phyloP scores from a whole-genome alignment of 2,888 invertebrate genomes.

The Orgyia antiqua region DNA sequence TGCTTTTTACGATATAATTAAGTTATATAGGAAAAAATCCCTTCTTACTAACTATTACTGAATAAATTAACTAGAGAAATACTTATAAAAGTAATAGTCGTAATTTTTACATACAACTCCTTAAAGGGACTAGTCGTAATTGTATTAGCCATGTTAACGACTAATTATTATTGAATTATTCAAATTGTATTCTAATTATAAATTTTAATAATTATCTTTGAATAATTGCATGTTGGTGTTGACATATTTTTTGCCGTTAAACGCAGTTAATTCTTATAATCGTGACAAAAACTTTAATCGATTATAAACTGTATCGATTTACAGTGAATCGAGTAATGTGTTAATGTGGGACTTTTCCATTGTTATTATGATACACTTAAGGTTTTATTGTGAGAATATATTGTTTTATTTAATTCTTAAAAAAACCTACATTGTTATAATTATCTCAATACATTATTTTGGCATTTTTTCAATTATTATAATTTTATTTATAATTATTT shows the following conservation, averaged over 20 bases:
- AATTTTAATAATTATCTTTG: slow-evolving; percentile 16
- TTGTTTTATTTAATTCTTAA: slow-evolving; percentile 1
- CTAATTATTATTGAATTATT: no score
- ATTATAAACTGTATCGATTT: slow-evolving; percentile 35
- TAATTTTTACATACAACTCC: no score
- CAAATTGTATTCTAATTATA: slow-evolving; percentile 10
- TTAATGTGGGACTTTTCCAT: slow-evolving; percentile 25
- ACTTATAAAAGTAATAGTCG: no score
- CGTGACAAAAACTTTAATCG: slow-evolving; percentile 25
- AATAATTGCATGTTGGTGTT: slow-evolving; percentile 8
- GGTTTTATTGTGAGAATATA: slow-evolving; percentile 19
- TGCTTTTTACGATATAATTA: no score
- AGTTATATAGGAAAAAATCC: no score
- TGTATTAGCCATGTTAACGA: no score
- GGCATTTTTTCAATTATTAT: slow-evolving; percentile 1
- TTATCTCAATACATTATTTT: neutral
- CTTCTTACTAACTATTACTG: no score
- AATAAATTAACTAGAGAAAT: no score
- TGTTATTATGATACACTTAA: slow-evolving; percentile 13
- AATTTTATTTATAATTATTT: neutral
- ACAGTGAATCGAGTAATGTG: slow-evolving; percentile 20
- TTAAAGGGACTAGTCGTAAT: no score
- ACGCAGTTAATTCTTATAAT: slow-evolving; percentile 25
- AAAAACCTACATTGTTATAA: neutral
- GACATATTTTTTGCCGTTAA: slow-evolving; percentile 14